These are phyloP conservation scores for Rhipidura dahli DNA, from an alignment of 2,113 vertebrate species.

Conservation along the genomic window DNA sequence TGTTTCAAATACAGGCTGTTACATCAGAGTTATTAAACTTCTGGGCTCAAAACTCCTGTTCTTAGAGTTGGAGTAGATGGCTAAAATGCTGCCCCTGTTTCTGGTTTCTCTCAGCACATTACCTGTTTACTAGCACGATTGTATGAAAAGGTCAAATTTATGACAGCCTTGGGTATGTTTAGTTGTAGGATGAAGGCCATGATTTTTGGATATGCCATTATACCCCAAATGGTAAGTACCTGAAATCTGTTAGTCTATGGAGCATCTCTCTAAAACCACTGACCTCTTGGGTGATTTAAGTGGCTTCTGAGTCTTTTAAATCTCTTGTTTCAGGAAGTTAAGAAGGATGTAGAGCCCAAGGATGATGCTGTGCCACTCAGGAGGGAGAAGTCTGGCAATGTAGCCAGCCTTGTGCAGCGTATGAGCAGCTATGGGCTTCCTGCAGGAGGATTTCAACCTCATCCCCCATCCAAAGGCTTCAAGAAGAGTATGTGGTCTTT, in stretches of 20 bases:
- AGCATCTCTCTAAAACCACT: neutral
- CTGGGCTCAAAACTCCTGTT: neutral
- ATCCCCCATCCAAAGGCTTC: conserved; percentile 73
- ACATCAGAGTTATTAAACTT: neutral
- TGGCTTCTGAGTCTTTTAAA: neutral
- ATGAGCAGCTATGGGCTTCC: conserved; percentile 92
- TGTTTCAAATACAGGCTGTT: neutral
- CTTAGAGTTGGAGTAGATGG: neutral
- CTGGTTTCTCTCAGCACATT: neutral
- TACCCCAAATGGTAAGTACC: neutral
- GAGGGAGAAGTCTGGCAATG: conserved; percentile 86
- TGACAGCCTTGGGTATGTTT: neutral
- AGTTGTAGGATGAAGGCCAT: neutral
- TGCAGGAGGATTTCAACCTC: conserved; percentile 87
- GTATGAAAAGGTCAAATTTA: neutral
- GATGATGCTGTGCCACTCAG: conserved; percentile 76
- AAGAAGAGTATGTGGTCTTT: conserved; percentile 86
- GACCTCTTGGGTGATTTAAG: neutral
- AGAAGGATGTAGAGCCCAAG: conserved; percentile 83
- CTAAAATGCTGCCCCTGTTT: neutral
- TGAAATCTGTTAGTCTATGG: neutral
- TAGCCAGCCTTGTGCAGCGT: conserved; percentile 92
- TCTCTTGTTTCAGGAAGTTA: conserved; percentile 81
- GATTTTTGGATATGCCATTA: neutral
- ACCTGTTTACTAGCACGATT: neutral